Evolutionary conservation across 2,888 invertebrate species (phyloP).

Genomic region (Stenoptilia bipunctidactyla): DNA sequence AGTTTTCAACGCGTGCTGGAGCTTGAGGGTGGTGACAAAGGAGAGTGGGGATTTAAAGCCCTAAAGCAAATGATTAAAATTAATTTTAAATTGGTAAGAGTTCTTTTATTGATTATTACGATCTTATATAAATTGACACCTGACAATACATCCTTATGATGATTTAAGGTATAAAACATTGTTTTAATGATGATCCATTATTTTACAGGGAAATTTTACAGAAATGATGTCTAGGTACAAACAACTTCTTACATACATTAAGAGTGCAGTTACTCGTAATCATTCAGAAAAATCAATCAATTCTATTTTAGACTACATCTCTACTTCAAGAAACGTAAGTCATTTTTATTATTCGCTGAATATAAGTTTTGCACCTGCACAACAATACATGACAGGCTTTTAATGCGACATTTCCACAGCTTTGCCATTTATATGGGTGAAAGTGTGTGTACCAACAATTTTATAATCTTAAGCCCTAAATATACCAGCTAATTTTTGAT

Average conservation of each 20-base stretch:
- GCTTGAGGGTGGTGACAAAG: conserved; percentile 96
- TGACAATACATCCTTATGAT: too few relatives aligned
- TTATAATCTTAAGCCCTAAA: too few relatives aligned
- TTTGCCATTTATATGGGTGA: too few relatives aligned
- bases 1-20: conserved; percentile 97
- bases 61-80: conserved; percentile 99
- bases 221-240: conserved; percentile 98
- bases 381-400: too few relatives aligned
- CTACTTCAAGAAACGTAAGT: conserved; percentile 97
- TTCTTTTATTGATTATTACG: too few relatives aligned
- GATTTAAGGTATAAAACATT: neutral
- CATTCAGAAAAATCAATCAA: conserved; percentile 99
- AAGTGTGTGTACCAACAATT: too few relatives aligned
- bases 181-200: neutral
- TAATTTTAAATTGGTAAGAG: conserved; percentile 94
- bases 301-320: conserved; percentile 98
- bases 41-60: conserved; percentile 99
- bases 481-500: too few relatives aligned
- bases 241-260: conserved; percentile 96
- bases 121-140: too few relatives aligned
- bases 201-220: conserved; percentile 87
- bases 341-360: conserved; percentile 2
- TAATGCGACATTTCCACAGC: too few relatives aligned
- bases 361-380: too few relatives aligned
- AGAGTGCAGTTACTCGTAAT: conserved; percentile 98